Evolutionary conservation across 2,888 invertebrate species (phyloP).

Genomic region (Allygus modestus): DNA sequence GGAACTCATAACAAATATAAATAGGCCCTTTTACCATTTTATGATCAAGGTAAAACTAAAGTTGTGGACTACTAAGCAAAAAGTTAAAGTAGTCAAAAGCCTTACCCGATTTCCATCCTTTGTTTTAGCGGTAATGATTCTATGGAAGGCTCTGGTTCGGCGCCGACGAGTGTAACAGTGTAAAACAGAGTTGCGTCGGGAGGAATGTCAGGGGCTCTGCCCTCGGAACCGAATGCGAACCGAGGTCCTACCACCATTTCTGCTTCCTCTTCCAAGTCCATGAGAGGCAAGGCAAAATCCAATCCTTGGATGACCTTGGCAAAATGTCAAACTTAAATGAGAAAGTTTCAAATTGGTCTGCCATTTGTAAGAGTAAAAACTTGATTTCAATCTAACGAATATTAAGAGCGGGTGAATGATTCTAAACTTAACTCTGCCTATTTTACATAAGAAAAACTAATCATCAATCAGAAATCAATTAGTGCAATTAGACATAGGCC

Average conservation of each 20-base stretch:
- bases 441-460: no score
- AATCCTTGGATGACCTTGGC: constrained; percentile 82
- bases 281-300: constrained; percentile 90
- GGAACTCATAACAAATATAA: no score
- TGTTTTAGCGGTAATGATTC: constrained; percentile 82
- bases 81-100: no score
- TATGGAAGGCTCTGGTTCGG: constrained; percentile 80
- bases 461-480: no score
- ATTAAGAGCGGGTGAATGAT: no score
- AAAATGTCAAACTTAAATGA: not conserved
- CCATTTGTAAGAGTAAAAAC: not conserved
- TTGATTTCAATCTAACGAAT: no score
- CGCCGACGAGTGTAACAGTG: constrained; percentile 83
- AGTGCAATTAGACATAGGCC: no score
- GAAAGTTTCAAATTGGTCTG: not conserved
- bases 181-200: constrained; percentile 83
- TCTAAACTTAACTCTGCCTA: no score
- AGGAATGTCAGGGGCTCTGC: constrained; percentile 81
- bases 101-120: constrained; percentile 87
- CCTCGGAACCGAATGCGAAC: constrained; percentile 89
- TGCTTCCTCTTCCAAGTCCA: constrained; percentile 90
- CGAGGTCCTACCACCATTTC: constrained; percentile 85
- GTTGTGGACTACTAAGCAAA: no score
- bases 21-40: no score
- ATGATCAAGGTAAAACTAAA: no score